phyloP scores from a whole-genome alignment of 1,140 invertebrate species.

The Heterodera schachtii region DNA sequence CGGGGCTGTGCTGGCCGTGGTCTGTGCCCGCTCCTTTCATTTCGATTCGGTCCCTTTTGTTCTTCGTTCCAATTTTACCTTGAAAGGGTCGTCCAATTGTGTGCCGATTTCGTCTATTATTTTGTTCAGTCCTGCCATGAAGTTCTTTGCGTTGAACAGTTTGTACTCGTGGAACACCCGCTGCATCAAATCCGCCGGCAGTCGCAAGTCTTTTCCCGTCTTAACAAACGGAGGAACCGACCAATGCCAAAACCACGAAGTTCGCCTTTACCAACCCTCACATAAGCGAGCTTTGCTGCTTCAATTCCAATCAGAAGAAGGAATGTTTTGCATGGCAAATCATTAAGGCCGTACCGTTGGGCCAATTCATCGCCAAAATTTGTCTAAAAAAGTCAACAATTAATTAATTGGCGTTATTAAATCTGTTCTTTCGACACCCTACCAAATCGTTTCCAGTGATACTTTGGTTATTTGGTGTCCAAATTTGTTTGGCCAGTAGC shows the following conservation, averaged over 20 bases:
- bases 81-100: conserved; percentile 52
- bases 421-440: neutral
- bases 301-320: conserved; percentile 57
- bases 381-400: conserved; percentile 35
- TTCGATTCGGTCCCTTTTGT: neutral
- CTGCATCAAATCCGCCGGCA: conserved; percentile 55
- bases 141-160: conserved; percentile 57
- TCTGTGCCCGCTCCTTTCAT: conserved; percentile 1
- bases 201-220: conserved; percentile 53
- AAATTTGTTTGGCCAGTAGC: conserved; percentile 53
- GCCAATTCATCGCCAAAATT: conserved; percentile 52
- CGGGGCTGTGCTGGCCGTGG: neutral
- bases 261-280: conserved; percentile 30
- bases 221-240: neutral
- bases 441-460: conserved; percentile 53
- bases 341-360: conserved; percentile 45
- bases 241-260: no score
- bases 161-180: conserved; percentile 55
- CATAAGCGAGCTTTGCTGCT: conserved; percentile 56
- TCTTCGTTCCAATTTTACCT: conserved; percentile 16
- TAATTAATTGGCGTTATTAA: neutral
- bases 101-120: conserved; percentile 58
- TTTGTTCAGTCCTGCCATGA: conserved; percentile 59
- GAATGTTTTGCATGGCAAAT: conserved; percentile 54
- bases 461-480: conserved; percentile 52